Conservation (phyloP, 2,888 invertebrate genomes). For the Rugalucina vietnamica region DNA sequence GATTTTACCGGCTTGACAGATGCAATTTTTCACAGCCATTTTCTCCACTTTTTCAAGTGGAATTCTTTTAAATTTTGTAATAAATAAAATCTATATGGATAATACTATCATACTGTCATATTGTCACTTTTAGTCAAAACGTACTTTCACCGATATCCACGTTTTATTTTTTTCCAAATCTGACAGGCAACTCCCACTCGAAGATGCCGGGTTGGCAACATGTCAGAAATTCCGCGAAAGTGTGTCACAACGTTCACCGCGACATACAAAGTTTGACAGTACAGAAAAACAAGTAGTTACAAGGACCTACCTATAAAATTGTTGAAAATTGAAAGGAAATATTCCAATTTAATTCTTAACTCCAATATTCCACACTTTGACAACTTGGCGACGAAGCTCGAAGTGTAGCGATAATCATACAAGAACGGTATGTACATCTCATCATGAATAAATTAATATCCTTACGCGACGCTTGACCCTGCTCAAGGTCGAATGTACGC, state of each 20-base stretch:
- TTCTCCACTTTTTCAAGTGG: conserved; percentile 28
- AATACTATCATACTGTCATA: conserved; percentile 23
- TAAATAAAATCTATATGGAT: conserved; percentile 13
- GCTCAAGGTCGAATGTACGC: conserved; percentile 67
- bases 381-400: conserved; percentile 41
- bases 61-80: not conserved
- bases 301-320: conserved; percentile 37
- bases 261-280: not conserved
- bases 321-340: conserved; percentile 10
- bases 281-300: not conserved
- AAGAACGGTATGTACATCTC: conserved; percentile 54
- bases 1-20: conserved; percentile 42
- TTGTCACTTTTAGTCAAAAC: conserved; percentile 27
- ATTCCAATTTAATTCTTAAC: conserved; percentile 46
- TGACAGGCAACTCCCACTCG: conserved; percentile 52
- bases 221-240: conserved; percentile 41
- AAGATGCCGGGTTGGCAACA: conserved; percentile 50
- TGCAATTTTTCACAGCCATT: not conserved
- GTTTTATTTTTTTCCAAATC: not conserved
- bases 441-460: conserved; percentile 66
- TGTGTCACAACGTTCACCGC: conserved; percentile 15
- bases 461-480: conserved; percentile 57
- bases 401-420: conserved; percentile 49
- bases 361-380: conserved; percentile 25
- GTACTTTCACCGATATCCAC: conserved; percentile 44